phyloP scores from a whole-genome alignment of 2,113 vertebrate species.

The Platichthys flesus region DNA sequence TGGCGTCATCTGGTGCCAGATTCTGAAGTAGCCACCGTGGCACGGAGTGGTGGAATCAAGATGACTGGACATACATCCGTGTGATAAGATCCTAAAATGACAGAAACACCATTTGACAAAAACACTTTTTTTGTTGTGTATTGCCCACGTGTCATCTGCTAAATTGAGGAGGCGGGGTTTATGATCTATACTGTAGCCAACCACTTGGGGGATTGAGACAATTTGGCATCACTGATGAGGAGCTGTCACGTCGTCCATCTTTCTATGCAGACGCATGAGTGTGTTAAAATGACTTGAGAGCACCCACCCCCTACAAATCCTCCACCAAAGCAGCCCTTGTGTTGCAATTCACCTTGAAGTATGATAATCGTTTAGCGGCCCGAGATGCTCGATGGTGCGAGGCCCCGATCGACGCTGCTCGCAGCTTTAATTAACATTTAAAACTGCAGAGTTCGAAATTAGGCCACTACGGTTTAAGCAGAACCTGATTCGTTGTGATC shows the following conservation, averaged over 20 bases:
- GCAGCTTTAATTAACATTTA: constrained; percentile 3
- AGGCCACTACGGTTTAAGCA: background rate
- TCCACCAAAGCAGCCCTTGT: background rate
- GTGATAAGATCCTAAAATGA: too few species aligned
- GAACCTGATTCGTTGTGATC: background rate
- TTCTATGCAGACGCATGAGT: background rate
- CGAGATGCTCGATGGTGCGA: background rate
- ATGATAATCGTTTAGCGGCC: background rate
- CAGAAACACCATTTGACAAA: too few species aligned
- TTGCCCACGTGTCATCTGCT: too few species aligned
- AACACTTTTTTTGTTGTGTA: too few species aligned
- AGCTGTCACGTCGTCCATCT: background rate
- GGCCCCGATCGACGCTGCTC: background rate
- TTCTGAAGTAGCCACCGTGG: background rate
- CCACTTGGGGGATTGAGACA: too few species aligned
- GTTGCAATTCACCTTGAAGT: background rate
- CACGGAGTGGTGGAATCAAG: too few species aligned
- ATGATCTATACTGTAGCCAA: too few species aligned
- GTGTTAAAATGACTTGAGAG: background rate
- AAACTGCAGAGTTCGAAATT: background rate
- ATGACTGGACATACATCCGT: too few species aligned
- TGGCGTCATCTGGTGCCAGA: background rate
- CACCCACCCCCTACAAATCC: background rate
- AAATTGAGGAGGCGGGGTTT: too few species aligned
- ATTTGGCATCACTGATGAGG: too few species aligned